Conservation (phyloP, 2,888 invertebrate genomes). For the Lordiphosa fenestrarum region DNA sequence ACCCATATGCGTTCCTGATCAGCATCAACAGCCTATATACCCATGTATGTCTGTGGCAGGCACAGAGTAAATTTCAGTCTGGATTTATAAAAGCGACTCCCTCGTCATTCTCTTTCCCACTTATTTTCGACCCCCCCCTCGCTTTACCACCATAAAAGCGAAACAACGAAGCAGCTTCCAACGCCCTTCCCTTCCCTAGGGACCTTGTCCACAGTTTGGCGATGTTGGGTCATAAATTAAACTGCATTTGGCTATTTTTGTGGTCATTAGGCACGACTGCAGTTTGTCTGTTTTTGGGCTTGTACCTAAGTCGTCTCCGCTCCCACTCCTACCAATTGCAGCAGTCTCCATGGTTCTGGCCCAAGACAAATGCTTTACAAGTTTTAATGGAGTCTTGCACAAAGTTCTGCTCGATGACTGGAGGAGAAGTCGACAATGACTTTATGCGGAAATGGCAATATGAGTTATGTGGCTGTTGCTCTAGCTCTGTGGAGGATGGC, state of each 20-base stretch:
- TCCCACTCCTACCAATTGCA: constrained; percentile 1
- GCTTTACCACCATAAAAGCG: neutral
- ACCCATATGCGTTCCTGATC: too few relatives aligned
- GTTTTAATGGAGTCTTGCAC: constrained; percentile 66
- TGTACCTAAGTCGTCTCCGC: constrained; percentile 1
- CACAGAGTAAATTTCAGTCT: too few relatives aligned
- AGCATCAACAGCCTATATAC: too few relatives aligned
- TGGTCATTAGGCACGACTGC: constrained; percentile 67
- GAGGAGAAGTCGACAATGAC: constrained; percentile 32
- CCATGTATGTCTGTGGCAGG: too few relatives aligned
- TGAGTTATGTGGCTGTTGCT: constrained; percentile 60
- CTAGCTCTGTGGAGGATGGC: constrained; percentile 17
- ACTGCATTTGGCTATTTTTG: constrained; percentile 70
- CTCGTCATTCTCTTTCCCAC: neutral
- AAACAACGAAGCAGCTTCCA: constrained; percentile 1
- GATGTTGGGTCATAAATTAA: constrained; percentile 59
- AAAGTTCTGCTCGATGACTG: constrained; percentile 39
- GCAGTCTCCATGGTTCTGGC: constrained; percentile 37
- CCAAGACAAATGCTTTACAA: constrained; percentile 38
- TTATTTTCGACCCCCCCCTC: neutral
- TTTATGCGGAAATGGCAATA: constrained; percentile 61
- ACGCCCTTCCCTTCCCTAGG: constrained; percentile 2
- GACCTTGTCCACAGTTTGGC: constrained; percentile 23
- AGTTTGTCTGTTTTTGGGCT: constrained; percentile 48
- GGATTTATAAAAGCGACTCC: too few relatives aligned